Evolutionary conservation across 2,113 vertebrate genomes (phyloP), one percentile per base, ranked within the genome.

Genomic region (Porphyrio hochstetteri): DNA sequence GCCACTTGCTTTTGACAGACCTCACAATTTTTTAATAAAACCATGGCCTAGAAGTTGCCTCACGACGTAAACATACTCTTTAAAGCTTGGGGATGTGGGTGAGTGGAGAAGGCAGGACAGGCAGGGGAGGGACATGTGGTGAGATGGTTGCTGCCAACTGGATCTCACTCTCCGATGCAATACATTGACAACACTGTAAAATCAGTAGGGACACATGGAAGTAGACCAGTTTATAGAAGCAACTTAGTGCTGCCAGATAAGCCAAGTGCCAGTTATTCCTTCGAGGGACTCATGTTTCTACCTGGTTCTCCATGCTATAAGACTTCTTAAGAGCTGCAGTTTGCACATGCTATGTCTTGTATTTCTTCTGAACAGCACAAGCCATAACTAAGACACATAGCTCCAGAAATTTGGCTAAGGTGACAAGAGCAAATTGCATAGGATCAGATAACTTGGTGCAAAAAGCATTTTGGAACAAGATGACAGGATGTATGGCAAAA

Each of bases 381-480:
- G 82, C 42, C 31, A 59, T 52, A 83, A 38, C 28, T 63, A 70
- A 90, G 72, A 82, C 40, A 69, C 13, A 23, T 15, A 90, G 69
- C 17, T 79, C n/a, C 44, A 33, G 16, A 46, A 57, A 94, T 8
- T 1, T 92, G 84, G 13, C 53, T 40, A 71, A 78, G 44, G 82
- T 23, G 25, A 48, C 33, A 77, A 31, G 53, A 82, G 19, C 15
- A 36, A 79, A 11, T 50, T 56, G 31, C 76, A 60, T 53, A 80
- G 65, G 75, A 79, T 87, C 19, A 40, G 67, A 82, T 28, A 79
- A 63, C 29, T 86, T 40, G 55, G n/a, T 72, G n/a, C 36, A 94
- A 80, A 85, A 97, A 65, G 15, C 28, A 38, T 63, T 88, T n/a
- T 86, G 83, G 79, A 93, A 86, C 31, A 70, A 83, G 75, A 85